A percentile compares a stretch with the other conserved stretches of the same genome.
These are phyloP conservation scores for Pan troglodytes DNA, from an alignment of 2,113 vertebrate species.

Conservation along the genomic window NHGRI_mPanTro3-v2.1_pri NC_072413.2:72775501-72776000, in stretches of 20 bases:
- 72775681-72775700: constrained; percentile 39
- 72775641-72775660: neutral
- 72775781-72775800: constrained; percentile 12
- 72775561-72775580: constrained; percentile 39
- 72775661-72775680: neutral
- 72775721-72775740: constrained; percentile 4
- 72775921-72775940: neutral
- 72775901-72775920: constrained; percentile 22
- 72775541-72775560: neutral
- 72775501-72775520: constrained; percentile 18
- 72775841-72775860: constrained; percentile 18
- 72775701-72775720: constrained; percentile 1
- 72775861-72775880: neutral
- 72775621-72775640: neutral
- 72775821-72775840: neutral
- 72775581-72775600: constrained; percentile 37
- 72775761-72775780: neutral
- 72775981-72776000: constrained; percentile 36
- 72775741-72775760: neutral
- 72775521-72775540: constrained; percentile 25
- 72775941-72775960: constrained; percentile 51
- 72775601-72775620: constrained; percentile 39
- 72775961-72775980: neutral
- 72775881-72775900: constrained; percentile 24
- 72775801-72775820: neutral